Evolutionary conservation across 2,797 vertebrate species (phyloP), one percentile per base, ranked within the genome.

Genomic region (Syncerus caffer): DNA sequence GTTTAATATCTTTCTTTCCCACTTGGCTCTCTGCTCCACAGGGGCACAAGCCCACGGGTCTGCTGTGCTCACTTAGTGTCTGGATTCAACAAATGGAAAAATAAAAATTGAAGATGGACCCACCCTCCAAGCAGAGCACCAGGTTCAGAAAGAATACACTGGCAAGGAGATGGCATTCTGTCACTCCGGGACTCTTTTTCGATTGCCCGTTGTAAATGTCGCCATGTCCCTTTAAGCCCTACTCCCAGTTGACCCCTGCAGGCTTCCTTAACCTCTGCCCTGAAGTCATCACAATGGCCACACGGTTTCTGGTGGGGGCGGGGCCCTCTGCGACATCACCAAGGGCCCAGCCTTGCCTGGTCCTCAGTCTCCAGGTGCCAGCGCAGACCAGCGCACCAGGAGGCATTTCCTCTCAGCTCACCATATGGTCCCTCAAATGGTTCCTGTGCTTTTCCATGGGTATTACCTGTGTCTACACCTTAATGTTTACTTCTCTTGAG

Each of bases 291-390:
- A 97, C 96, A 95, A 86, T 95, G 93, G 57, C 53, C 31, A 0
- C 31, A 9, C 42, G 12, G 67, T 27, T 17, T 15, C 27, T 15
- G 55, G 53, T 17, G 31, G 62, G 58, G 62, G 31, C 8, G 0
- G 16, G 62, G 31, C 62, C 85, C 85, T 97, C 96, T 98, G 74
- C 96, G 97, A 98, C 97, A 95, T 98, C 98, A 98, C 79, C 57
- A 47, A 27, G 2, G 0, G 17, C 89, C 51, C 15, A n/a, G 85
- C 57, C 31, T 60, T 47, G 74, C 25, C 4, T 31, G 31, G 42
- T 7, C 4, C 51, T 83, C 83, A 6, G 93, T 45, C 16, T 93
- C 95, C 85, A 1, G 90, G 42, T 21, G 19, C 45, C 4, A 34
- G 55, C 17, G 90, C 86, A 64, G 14, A 27, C 88, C 88, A 76